Percentiles rank a stretch among this genome's conserved stretches.
phyloP scores from a whole-genome alignment of 1,140 invertebrate species.

The Pollicipes pollicipes region DNA sequence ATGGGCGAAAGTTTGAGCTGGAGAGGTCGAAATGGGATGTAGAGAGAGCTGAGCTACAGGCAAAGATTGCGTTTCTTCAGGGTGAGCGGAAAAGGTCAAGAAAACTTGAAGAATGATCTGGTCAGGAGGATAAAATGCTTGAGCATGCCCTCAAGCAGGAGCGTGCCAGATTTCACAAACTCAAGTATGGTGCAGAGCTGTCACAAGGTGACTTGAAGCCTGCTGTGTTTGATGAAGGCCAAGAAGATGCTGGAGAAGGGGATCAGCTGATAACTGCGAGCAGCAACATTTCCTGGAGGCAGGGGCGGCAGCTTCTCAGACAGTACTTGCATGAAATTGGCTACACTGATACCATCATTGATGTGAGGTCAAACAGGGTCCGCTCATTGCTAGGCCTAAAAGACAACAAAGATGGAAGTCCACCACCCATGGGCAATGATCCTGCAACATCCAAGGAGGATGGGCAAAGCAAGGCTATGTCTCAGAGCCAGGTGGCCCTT shows the following conservation, averaged over 20 bases:
- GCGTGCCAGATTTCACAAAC: slow-evolving; percentile 80
- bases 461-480: not conserved
- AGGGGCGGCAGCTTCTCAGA: slow-evolving; percentile 79
- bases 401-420: slow-evolving; percentile 27
- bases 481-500: slow-evolving; percentile 19
- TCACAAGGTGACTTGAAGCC: slow-evolving; percentile 62
- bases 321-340: slow-evolving; percentile 96
- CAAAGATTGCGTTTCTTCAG: slow-evolving; percentile 92
- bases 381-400: slow-evolving; percentile 75
- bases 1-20: slow-evolving; percentile 94
- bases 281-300: slow-evolving; percentile 71
- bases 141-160: slow-evolving; percentile 98
- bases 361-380: slow-evolving; percentile 90
- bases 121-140: slow-evolving; percentile 98
- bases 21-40: slow-evolving; percentile 98
- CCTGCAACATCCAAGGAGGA: not conserved
- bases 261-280: slow-evolving; percentile 27
- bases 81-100: slow-evolving; percentile 98
- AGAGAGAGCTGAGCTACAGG: slow-evolving; percentile 97
- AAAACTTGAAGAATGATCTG: slow-evolving; percentile 96
- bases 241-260: slow-evolving; percentile 40
- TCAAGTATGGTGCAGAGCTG: slow-evolving; percentile 87
- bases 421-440: not conserved
- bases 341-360: slow-evolving; percentile 96
- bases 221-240: slow-evolving; percentile 30